Conservation (phyloP, 2,797 vertebrate species). For the Microcaecilia unicolor region DNA sequence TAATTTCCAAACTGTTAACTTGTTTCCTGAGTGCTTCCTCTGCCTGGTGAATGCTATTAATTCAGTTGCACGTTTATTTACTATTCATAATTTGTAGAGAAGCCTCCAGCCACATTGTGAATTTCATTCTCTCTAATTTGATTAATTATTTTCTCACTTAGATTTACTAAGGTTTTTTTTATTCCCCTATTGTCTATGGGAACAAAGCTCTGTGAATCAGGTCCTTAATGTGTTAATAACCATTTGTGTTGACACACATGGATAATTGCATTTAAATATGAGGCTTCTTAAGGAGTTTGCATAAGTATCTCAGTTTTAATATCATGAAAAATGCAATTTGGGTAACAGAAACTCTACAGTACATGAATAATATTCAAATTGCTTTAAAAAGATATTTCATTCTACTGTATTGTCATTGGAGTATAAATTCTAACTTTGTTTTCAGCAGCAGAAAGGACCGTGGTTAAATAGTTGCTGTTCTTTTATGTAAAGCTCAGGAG, state of each 20-base stretch:
- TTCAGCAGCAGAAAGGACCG: no score
- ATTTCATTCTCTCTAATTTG: constrained; percentile 29
- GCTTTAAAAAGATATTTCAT: no score
- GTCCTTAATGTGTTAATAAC: constrained; percentile 36
- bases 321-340: no score
- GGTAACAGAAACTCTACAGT: no score
- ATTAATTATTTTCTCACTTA: constrained; percentile 30
- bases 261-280: constrained; percentile 5
- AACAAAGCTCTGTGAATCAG: no score
- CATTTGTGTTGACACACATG: constrained; percentile 25
- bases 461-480: no score
- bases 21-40: background rate
- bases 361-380: no score
- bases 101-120: constrained; percentile 17
- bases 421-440: no score
- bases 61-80: constrained; percentile 22
- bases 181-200: no score
- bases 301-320: background rate
- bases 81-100: constrained; percentile 29
- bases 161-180: no score
- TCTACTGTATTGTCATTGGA: no score
- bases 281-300: background rate
- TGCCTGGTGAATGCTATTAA: background rate
- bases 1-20: background rate
- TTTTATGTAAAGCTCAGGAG: no score